Evolutionary conservation across 1,140 invertebrate genomes (phyloP), one percentile per base, ranked within the genome.

Genomic region (Cotesia chilonis): DNA sequence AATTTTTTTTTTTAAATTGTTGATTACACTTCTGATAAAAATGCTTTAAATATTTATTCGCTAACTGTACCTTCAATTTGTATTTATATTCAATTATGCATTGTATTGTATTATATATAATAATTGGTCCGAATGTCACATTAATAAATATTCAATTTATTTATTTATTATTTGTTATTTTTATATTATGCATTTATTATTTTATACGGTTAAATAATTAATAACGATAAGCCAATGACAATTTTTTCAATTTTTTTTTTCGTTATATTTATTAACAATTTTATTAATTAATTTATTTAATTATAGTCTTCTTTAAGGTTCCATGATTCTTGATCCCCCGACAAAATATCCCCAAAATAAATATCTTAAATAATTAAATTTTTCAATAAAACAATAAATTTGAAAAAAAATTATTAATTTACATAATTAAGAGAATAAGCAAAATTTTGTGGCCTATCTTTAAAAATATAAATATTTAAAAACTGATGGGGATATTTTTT

Each of bases 131-230:
- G 71, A 75, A 61, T 65, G 71, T 75, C 47, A 52, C 14, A 63
- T 28, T 61, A 83, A 82, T 82, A 84, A 81, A 82, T 84, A 81
- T 79, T 81, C 77, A 78, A 78, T 81, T 47, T 47, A 47, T 47
- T 47, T 47, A 47, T 47, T 47, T 47, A 47, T 6, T 47, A 7
- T 75, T 83, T 47, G 3, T 75, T 83, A 81, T 79, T 80, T 82
- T 81, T 74, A 77, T 69, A 77, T 80, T 78, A 77, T 69, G 70
- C 73, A 72, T 76, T 77, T 73, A 7, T 47, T 47, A 47, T 10
- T 7, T 47, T 10, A 47, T 6, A 47, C 10, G 41, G 72, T 81
- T 74, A 78, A 75, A 77, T 63, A 72, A 76, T 78, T 72, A 47
- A 47, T 47, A 47, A 47, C 41, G 41, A 47, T 7, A 47, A 47